These are phyloP conservation scores for Meandrina meandrites DNA, from an alignment of 92 coral and sea anemone genomes.

Conservation along the genomic window DNA sequence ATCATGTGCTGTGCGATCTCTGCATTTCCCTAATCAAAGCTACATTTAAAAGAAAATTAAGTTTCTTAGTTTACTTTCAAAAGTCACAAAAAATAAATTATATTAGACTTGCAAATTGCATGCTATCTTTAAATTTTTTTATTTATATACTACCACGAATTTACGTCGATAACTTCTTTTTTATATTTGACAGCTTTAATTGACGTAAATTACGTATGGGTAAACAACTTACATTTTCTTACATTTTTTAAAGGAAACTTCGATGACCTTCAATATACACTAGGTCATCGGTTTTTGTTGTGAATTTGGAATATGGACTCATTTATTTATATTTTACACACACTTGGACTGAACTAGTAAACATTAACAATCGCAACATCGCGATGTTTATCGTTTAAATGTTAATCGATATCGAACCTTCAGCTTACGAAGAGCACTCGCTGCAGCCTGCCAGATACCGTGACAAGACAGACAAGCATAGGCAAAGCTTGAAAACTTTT, in stretches of 20 bases:
- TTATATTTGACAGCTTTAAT: background rate
- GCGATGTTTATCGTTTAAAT: background rate
- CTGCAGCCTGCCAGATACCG: no score
- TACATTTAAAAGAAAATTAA: background rate
- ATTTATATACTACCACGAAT: background rate
- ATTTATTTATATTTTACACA: constrained; percentile 8
- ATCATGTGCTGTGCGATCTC: no score
- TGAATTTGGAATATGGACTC: background rate
- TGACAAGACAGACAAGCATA: no score
- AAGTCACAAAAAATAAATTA: background rate
- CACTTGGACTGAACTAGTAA: background rate
- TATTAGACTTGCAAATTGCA: background rate
- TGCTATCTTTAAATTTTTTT: background rate
- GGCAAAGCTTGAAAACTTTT: background rate
- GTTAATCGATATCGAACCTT: background rate
- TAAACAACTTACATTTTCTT: background rate
- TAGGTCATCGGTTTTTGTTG: background rate
- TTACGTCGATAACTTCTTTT: background rate
- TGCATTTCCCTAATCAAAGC: background rate
- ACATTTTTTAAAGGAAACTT: background rate
- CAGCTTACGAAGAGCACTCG: no score
- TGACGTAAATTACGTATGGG: background rate
- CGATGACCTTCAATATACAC: no score
- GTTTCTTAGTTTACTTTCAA: background rate
- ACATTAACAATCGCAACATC: background rate